Conservation (phyloP, 2,797 vertebrate genomes). For the Mallotus villosus region DNA sequence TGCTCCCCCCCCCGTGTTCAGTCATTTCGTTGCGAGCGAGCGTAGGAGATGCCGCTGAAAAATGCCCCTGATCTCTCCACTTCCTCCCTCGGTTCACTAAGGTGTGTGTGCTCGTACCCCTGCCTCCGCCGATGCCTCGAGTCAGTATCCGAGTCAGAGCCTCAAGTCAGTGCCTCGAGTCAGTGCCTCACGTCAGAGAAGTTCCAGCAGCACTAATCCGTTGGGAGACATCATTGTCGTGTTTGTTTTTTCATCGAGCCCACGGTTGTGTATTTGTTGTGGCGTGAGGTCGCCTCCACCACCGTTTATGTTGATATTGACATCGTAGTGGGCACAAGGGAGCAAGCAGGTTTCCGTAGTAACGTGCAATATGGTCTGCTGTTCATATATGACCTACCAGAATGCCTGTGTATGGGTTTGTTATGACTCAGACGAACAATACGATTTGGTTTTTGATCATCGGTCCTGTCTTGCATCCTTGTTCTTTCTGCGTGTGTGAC, state of each 20-base stretch:
- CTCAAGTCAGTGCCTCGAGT: neutral
- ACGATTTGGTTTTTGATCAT: constrained; percentile 55
- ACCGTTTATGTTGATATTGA: neutral
- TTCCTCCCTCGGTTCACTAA: constrained; percentile 25
- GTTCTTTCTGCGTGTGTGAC: too few relatives aligned
- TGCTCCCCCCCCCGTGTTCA: constrained; percentile 13
- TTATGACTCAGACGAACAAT: constrained; percentile 67
- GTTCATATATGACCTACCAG: constrained; percentile 61
- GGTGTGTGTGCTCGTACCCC: neutral
- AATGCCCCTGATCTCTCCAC: constrained; percentile 12
- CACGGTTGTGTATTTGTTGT: neutral
- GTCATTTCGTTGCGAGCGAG: neutral
- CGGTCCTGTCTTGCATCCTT: neutral
- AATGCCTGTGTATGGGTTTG: constrained; percentile 50
- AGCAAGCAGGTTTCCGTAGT: neutral
- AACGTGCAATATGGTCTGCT: neutral
- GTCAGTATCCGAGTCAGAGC: too few relatives aligned
- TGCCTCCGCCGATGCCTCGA: neutral
- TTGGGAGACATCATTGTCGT: too few relatives aligned
- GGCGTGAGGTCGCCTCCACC: neutral
- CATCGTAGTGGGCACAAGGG: neutral
- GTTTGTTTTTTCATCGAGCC: too few relatives aligned
- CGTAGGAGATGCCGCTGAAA: constrained; percentile 17
- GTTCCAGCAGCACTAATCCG: too few relatives aligned
- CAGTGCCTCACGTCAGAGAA: neutral